Evolutionary conservation across 23 tunicate species (phyloP), one percentile per base, ranked within the genome.

Genomic region (Trididemnum clinides): DNA sequence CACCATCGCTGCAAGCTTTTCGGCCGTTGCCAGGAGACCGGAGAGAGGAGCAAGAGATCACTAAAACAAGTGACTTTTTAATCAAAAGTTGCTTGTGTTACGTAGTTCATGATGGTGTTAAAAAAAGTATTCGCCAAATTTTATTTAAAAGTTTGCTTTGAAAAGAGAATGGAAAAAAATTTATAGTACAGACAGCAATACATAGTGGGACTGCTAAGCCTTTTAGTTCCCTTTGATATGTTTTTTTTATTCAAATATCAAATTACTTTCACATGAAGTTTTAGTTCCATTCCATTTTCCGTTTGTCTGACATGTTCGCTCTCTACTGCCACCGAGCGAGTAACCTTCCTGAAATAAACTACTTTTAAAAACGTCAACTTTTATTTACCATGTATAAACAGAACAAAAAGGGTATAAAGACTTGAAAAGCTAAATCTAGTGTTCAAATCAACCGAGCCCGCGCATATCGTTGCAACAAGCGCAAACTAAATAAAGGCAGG

Each of bases 11-110:
- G 51, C 99, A 96, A 27, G 44, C 77, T 89, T 91, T 91, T 51
- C 92, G 39, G 25, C 99, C 99, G 80, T 96, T 79, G 77, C 85
- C 78, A 31, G 96, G 99, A 7, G 90, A 78, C 49, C 71, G 44
- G 10, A 96, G 88, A 25, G 90, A 35, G 5, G 92, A 82, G 64
- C 99, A 96, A 4, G 84, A 65, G 64, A 91, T 65, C 37, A 84
- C 98, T 94, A 58, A 44, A 84, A 65, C 25, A 0, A 57, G 7
- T 12, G n/a, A n/a, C n/a, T n/a, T n/a, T n/a, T n/a, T 19, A 33
- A 25, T 19, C 19, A 35, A 32, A 0, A 73, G 0, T 25, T 20
- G 25, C 69, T 21, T 37, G 0, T 35, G 20, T n/a, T n/a, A n/a
- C n/a, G n/a, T n/a, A n/a, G n/a, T n/a, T n/a, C n/a, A n/a, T n/a